Evolutionary conservation across 2,888 invertebrate species (phyloP).

Genomic region (Escarpia spicata): DNA sequence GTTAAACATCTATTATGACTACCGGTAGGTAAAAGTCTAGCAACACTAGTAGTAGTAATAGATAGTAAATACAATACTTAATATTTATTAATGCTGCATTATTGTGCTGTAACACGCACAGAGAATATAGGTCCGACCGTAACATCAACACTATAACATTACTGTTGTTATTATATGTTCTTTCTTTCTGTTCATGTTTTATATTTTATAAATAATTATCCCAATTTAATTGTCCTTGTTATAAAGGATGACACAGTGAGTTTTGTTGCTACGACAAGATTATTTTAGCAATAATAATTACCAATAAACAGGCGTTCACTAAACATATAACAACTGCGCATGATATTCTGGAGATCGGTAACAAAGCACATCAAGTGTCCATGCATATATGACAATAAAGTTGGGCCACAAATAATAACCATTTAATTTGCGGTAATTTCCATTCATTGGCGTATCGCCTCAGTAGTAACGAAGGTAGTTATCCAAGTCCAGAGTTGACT

Average conservation of each 20-base stretch:
- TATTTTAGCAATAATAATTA: neutral
- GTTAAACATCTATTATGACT: too few species aligned
- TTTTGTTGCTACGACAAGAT: neutral
- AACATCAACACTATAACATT: neutral
- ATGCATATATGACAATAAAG: neutral
- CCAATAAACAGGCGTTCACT: neutral
- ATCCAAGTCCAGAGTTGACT: neutral
- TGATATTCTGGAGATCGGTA: neutral
- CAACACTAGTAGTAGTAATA: too few species aligned
- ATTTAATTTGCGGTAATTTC: constrained; percentile 3
- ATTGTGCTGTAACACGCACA: neutral
- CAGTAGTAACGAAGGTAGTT: neutral
- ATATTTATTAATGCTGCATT: neutral
- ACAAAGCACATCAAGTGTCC: neutral
- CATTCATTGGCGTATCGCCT: neutral
- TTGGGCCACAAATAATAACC: neutral
- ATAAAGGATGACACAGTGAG: neutral
- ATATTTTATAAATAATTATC: neutral
- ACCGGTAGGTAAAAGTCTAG: too few species aligned
- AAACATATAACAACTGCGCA: neutral
- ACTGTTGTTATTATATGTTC: neutral
- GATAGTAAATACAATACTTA: neutral
- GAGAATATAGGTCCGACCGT: neutral
- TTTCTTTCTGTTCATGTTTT: neutral
- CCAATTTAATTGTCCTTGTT: too few species aligned